Conservation (phyloP, 2,113 vertebrate species). For the Otocyon megalotis region DNA sequence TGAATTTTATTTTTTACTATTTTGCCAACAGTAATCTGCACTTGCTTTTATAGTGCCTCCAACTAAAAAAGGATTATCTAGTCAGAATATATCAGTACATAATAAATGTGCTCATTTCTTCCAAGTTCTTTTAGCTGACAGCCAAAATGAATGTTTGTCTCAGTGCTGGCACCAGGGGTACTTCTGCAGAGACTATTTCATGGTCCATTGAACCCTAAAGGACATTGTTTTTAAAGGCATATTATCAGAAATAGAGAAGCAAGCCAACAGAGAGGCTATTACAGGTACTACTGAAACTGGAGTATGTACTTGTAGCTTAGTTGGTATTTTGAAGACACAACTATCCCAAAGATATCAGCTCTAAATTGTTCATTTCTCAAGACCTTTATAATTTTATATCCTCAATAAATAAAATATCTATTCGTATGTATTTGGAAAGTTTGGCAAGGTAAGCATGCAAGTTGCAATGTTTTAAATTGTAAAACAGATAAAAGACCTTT, state of each 20-base stretch:
- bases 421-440: not conserved
- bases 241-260: slow-evolving; percentile 86
- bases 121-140: slow-evolving; percentile 87
- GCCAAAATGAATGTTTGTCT: slow-evolving; percentile 88
- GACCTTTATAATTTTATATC: slow-evolving; percentile 42
- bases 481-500: not conserved
- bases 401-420: slow-evolving; percentile 57
- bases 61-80: slow-evolving; percentile 88
- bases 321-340: slow-evolving; percentile 64
- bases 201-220: slow-evolving; percentile 90
- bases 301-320: slow-evolving; percentile 59
- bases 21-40: slow-evolving; percentile 83
- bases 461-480: not conserved
- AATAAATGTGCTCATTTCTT: slow-evolving; percentile 90
- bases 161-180: slow-evolving; percentile 80
- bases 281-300: slow-evolving; percentile 78
- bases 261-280: slow-evolving; percentile 71
- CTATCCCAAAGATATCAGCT: slow-evolving; percentile 63
- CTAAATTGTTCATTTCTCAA: slow-evolving; percentile 62
- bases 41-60: slow-evolving; percentile 84
- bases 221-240: slow-evolving; percentile 89
- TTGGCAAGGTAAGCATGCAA: not conserved
- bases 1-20: slow-evolving; percentile 80
- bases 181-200: slow-evolving; percentile 90
- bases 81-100: slow-evolving; percentile 87